Base-by-base conservation (phyloP, 1,140 invertebrate genomes). In the Wiebesia pumilae region DNA sequence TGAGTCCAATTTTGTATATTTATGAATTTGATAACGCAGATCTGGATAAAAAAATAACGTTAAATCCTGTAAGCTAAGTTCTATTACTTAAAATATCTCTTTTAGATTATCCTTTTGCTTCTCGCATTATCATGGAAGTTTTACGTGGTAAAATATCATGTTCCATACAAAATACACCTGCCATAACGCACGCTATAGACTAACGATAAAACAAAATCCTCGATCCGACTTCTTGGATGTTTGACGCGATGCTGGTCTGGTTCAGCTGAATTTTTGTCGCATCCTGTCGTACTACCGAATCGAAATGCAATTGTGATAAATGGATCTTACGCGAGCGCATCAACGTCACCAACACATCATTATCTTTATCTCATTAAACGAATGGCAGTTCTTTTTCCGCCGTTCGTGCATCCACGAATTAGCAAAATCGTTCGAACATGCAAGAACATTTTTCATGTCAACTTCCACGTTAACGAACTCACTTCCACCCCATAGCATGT, bases 251-350 rank as follows among this genome's bases (percentile, higher is more conserved):
- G 58, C 69, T 40, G 38, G 69, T 27, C 1, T 40, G 69, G 35
- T 35, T 35, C 30, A 35, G 35, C 14, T 40, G 33, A 73, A 4
- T 73, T 73, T 73, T 73, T 73, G 40, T n/a, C 65, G 10, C 47
- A 0, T 47, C 80, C 3, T 58, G 40, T 30, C 71, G 51, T 40
- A 83, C 1, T 87, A 87, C 88, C 82, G 88, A 89, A 91, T 91
- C 88, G 87, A 80, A 90, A 90, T 87, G 89, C 85, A 86, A 91
- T 91, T 90, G 90, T 90, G 90, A 91, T 90, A 87, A 90, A 91
- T 90, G 88, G 84, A 88, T 80, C 71, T 75, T 87, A 78, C 43
- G 54, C 24, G 35, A 47, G 69, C 40, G 58, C 81, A 86, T 86
- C 85, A 81, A 82, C 81, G 73, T 82, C 80, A 78, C 21, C 58